Percentiles rank a stretch among this genome's conserved stretches.
phyloP scores from a whole-genome alignment of 2,797 vertebrate species.

The Rhynchonycteris naso region DNA sequence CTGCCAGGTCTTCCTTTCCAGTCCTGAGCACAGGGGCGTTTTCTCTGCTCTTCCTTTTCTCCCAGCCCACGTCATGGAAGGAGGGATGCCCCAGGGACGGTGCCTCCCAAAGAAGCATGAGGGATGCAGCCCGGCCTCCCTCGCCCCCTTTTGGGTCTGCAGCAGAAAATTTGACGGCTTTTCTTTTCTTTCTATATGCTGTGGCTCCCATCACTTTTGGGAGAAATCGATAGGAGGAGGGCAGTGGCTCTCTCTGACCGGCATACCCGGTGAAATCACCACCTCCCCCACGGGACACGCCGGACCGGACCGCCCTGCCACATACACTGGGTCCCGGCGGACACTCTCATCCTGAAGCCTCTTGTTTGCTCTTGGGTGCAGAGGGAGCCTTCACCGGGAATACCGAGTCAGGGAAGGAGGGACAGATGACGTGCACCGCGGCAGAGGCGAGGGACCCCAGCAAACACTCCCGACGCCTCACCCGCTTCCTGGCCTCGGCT shows the following conservation, averaged over 20 bases:
- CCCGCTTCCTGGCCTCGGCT: rapidly evolving
- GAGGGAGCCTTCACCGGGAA: rapidly evolving
- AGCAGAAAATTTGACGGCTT: background rate
- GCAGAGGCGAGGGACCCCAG: rapidly evolving
- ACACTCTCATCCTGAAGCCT: rapidly evolving
- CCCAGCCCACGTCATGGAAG: too few species aligned
- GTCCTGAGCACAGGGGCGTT: background rate
- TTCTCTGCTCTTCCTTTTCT: background rate
- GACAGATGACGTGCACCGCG: rapidly evolving
- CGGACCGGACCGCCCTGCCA: rapidly evolving
- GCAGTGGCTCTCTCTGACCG: background rate
- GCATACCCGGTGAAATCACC: rapidly evolving
- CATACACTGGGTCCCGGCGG: rapidly evolving
- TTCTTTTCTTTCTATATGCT: background rate
- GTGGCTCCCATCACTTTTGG: background rate
- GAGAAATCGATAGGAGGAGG: background rate
- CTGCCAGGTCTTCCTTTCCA: background rate
- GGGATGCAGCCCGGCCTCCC: constrained; percentile 24
- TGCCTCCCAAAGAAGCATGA: constrained; percentile 17
- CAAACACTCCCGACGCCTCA: rapidly evolving
- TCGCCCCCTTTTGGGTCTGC: background rate
- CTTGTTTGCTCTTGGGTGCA: rapidly evolving
- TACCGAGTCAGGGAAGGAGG: rapidly evolving
- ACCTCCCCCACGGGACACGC: rapidly evolving
- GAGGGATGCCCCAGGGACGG: constrained; percentile 42